These are phyloP conservation scores for Carassius gibelio DNA, from an alignment of 2,113 vertebrate genomes.

Conservation along the genomic window DNA sequence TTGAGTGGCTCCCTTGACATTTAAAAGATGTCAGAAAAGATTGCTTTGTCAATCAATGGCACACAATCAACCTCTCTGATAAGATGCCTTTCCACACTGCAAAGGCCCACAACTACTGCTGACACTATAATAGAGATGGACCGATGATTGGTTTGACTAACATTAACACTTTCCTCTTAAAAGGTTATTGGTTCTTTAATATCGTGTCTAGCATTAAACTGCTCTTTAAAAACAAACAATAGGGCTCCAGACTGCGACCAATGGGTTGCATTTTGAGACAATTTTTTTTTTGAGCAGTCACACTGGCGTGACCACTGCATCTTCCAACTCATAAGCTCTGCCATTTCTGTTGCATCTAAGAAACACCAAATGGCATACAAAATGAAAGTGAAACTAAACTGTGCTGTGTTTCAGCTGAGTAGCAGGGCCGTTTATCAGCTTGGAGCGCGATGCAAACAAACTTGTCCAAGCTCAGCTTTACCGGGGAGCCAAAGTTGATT, in stretches of 20 bases:
- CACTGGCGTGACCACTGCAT: no score
- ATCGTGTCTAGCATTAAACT: not conserved
- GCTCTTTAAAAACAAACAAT: not conserved
- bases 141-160: not conserved
- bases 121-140: conserved; percentile 15
- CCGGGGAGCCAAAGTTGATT: no score
- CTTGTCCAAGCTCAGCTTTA: no score
- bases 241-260: not conserved
- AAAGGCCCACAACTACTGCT: not conserved
- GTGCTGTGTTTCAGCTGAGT: no score
- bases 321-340: no score
- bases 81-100: not conserved
- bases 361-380: no score
- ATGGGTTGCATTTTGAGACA: no score
- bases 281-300: no score
- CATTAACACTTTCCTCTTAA: not conserved
- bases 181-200: not conserved
- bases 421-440: no score
- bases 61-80: not conserved
- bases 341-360: no score
- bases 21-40: not conserved
- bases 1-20: not conserved
- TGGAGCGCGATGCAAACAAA: no score
- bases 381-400: no score
- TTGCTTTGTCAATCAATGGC: conserved; percentile 17